These are phyloP conservation scores for Sebastes matsubarae DNA, from an alignment of 2,797 vertebrate genomes.

Conservation along the genomic window DNA sequence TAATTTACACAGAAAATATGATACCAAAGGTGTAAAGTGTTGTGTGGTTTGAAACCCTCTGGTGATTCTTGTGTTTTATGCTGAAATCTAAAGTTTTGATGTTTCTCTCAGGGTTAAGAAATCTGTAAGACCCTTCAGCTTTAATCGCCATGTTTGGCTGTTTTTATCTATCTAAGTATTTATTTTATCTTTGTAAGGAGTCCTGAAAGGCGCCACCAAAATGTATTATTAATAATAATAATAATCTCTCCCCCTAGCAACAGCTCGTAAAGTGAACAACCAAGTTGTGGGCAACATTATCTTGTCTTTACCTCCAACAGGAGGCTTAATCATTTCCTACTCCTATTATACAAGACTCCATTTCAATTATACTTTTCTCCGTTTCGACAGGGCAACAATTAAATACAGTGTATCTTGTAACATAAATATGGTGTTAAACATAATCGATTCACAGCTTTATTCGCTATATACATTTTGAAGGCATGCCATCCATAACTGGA, in stretches of 20 bases:
- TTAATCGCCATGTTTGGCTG: neutral
- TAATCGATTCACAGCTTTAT: neutral
- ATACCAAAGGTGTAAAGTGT: neutral
- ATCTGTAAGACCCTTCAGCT: neutral
- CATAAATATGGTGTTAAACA: neutral
- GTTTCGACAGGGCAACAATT: neutral
- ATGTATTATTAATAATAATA: neutral
- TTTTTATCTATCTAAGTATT: no score
- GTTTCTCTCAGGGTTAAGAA: neutral
- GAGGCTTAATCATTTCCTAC: neutral
- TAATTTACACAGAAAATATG: neutral
- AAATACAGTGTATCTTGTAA: neutral
- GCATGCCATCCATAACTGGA: neutral
- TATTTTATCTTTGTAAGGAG: no score
- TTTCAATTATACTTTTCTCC: neutral
- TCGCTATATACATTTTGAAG: neutral
- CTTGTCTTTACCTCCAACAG: neutral
- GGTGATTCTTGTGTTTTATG: neutral
- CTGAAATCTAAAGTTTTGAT: neutral
- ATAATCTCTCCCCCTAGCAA: neutral
- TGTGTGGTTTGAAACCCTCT: neutral
- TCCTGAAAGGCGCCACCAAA: no score
- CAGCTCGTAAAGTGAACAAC: neutral
- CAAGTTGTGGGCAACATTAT: neutral
- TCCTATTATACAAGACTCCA: neutral